phyloP scores from a whole-genome alignment of 2,113 vertebrate genomes.

The Megalops atlanticus region DNA sequence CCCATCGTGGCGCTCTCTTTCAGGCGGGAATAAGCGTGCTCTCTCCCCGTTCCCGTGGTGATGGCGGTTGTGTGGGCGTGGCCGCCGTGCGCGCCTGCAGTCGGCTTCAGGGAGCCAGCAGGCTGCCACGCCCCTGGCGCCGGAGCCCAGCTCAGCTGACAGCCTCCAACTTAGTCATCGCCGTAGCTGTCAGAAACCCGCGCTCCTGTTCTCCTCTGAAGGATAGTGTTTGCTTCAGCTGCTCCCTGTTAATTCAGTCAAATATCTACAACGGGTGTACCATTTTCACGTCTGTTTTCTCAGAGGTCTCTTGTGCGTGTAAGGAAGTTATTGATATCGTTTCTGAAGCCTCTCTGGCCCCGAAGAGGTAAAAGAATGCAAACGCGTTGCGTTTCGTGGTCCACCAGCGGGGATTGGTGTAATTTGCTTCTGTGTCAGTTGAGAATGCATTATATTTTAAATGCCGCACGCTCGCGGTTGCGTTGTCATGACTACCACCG shows the following conservation, averaged over 20 bases:
- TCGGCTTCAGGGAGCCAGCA: not conserved
- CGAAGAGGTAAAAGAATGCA: not conserved
- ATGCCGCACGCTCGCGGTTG: slow-evolving; percentile 40
- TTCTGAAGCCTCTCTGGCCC: not conserved
- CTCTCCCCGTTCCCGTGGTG: not conserved
- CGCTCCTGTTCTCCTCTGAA: not conserved
- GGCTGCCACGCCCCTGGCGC: not conserved
- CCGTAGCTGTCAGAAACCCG: not conserved
- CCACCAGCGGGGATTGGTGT: not conserved
- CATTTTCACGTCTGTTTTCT: no score
- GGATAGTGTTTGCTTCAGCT: not conserved
- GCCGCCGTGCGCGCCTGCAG: not conserved
- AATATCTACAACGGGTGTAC: no score
- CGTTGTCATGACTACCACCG: slow-evolving; percentile 61
- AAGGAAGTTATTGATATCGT: not conserved
- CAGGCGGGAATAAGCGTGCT: not conserved
- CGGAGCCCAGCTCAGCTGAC: not conserved
- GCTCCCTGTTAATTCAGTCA: not conserved
- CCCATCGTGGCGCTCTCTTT: not conserved
- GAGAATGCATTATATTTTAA: slow-evolving; percentile 40
- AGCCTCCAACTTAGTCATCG: not conserved
- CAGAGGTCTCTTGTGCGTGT: no score
- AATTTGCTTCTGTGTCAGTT: slow-evolving; percentile 21
- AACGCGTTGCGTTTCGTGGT: not conserved
- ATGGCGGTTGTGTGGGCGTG: not conserved